phyloP scores from a whole-genome alignment of 2,888 invertebrate species.

The Bedellia somnulentella region DNA sequence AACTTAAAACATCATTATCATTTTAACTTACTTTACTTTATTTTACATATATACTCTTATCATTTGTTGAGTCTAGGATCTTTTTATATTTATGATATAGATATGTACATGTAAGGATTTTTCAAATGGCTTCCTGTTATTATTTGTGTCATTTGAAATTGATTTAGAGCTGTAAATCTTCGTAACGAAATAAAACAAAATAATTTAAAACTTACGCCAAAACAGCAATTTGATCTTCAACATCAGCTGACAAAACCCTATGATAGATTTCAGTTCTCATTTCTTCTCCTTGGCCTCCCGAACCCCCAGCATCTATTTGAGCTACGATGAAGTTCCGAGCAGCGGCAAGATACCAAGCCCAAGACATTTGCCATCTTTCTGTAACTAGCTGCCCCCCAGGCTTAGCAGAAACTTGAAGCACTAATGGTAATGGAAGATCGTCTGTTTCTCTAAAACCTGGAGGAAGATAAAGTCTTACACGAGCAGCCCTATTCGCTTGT shows the following conservation, averaged over 20 bases:
- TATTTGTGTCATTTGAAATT: too few species aligned
- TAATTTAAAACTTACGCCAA: conserved; percentile 60
- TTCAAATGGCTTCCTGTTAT: too few species aligned
- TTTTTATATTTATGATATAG: too few species aligned
- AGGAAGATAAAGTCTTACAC: conserved; percentile 77
- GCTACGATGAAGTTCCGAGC: conserved; percentile 84
- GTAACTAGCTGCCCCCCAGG: conserved; percentile 87
- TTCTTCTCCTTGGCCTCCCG: conserved; percentile 79
- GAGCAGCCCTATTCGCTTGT: conserved; percentile 40
- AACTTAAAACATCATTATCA: too few species aligned
- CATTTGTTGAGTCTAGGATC: too few species aligned
- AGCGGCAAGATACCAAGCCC: conserved; percentile 84
- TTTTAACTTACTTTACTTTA: too few species aligned
- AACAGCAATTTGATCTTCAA: conserved; percentile 75
- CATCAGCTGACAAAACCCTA: conserved; percentile 71
- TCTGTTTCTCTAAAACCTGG: conserved; percentile 83
- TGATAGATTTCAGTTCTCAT: conserved; percentile 73
- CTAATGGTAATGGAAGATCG: conserved; percentile 77
- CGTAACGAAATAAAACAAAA: too few species aligned
- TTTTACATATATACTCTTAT: too few species aligned
- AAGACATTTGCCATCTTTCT: conserved; percentile 76
- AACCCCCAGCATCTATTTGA: conserved; percentile 86
- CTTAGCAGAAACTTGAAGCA: conserved; percentile 70
- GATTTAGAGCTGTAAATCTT: too few species aligned
- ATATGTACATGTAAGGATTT: too few species aligned